Conservation (phyloP, 2,888 invertebrate species). For the Lasioglossum calceatum region DNA sequence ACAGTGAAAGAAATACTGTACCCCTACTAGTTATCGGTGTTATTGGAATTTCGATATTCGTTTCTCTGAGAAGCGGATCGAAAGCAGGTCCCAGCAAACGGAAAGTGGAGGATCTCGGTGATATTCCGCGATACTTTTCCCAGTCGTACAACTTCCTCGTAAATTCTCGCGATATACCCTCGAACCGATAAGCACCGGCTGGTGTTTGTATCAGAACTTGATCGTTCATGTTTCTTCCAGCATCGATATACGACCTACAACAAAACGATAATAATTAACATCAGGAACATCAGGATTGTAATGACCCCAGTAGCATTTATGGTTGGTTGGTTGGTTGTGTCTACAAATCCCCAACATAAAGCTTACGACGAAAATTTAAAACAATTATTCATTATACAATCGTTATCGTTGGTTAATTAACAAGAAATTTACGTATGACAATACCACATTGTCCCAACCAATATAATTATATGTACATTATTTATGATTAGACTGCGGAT, state of each 20-base stretch:
- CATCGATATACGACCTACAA: conserved; percentile 34
- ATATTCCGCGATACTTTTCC: conserved; percentile 95
- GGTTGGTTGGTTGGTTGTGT: no score
- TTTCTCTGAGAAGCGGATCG: conserved; percentile 42
- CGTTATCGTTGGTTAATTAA: no score
- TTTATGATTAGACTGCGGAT: no score
- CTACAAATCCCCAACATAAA: no score
- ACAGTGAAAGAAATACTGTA: not conserved
- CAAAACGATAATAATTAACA: not conserved
- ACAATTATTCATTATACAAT: no score
- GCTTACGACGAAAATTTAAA: no score
- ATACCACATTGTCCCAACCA: no score
- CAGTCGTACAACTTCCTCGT: conserved; percentile 96
- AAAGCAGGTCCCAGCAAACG: conserved; percentile 88
- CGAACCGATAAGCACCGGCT: conserved; percentile 93
- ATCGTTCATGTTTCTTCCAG: conserved; percentile 41
- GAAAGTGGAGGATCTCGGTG: conserved; percentile 94
- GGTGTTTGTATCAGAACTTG: conserved; percentile 94
- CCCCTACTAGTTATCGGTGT: conserved; percentile 39
- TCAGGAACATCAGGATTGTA: not conserved
- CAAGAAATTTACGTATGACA: no score
- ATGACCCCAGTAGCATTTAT: not conserved
- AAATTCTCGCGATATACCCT: conserved; percentile 95
- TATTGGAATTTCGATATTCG: conserved; percentile 27
- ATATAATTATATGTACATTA: no score